phyloP scores from a whole-genome alignment of 2,888 invertebrate genomes.

The Calliphora vomitoria region DNA sequence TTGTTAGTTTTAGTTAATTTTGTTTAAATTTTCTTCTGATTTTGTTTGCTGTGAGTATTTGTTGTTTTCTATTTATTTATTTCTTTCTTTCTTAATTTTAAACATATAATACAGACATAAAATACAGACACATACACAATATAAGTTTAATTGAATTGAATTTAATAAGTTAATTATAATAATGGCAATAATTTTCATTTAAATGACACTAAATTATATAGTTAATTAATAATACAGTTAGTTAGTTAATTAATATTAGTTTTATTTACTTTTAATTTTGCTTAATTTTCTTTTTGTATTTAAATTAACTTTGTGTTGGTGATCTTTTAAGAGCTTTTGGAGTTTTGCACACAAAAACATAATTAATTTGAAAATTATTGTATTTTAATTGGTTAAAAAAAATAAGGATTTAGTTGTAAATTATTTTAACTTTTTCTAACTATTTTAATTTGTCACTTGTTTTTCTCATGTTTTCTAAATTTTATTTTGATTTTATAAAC shows the following conservation, averaged over 20 bases:
- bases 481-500: background rate
- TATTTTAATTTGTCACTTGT: constrained; percentile 25
- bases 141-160: background rate
- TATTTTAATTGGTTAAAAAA: background rate
- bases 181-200: constrained; percentile 46
- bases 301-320: no score
- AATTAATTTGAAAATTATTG: background rate
- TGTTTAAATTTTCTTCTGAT: background rate
- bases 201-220: constrained; percentile 2
- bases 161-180: constrained; percentile 18
- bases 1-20: constrained; percentile 2
- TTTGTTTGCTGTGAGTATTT: constrained; percentile 8
- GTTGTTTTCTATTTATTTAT: background rate
- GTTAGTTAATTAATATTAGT: background rate
- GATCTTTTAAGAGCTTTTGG: no score
- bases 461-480: background rate
- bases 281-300: no score
- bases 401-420: background rate
- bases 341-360: background rate
- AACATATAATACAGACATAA: constrained; percentile 35
- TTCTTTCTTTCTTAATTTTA: background rate
- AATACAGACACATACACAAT: constrained; percentile 46
- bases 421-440: constrained; percentile 37
- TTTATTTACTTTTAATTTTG: no score
- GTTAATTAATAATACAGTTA: background rate